Evolutionary conservation across 2,888 invertebrate genomes (phyloP), one percentile per base, ranked within the genome.

Genomic region (Ditula angustiorana): DNA sequence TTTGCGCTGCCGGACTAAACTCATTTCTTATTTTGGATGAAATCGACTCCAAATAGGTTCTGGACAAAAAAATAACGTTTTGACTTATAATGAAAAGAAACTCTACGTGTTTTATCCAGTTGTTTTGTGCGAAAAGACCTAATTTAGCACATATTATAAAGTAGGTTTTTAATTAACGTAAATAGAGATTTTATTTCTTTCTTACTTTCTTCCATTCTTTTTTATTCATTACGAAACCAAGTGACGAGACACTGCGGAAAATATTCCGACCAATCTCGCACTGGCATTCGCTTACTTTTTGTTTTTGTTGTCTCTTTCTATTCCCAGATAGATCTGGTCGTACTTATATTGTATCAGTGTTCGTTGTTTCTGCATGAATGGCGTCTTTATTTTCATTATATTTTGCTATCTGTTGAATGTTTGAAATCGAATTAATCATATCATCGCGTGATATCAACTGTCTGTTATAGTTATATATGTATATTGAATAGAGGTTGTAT

Each of bases 291-390:
- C 69, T 73, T 67, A 67, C 69, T 66, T 67, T 57, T 61, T 71
- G 66, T 73, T 67, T 74, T 57, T 53, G 60, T 70, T 74, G 70
- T 68, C 73, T 71, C 59, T 67, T 68, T 71, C 63, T 64, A 11
- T 19, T 11, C 19, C 75, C 74, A 71, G 77, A 72, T 69, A 75
- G 77, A 62, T 77, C 76, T 76, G 82, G 80, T 71, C 73, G 83
- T 86, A 84, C 86, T 86, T 86, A 83, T 80, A 73, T 74, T 73
- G 78, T 78, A 76, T 76, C 81, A 76, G 80, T 78, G 72, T 75
- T 56, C 69, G 72, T 69, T 69, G 59, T 73, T 71, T 72, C 69
- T 71, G 71, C 72, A 63, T 74, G 59, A 60, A 55, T 33, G 52
- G 10, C 11, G 19, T 30, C 19, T 21, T 49, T 57, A 35, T 53